Evolutionary conservation across 1,140 invertebrate genomes (phyloP), one percentile per base, ranked within the genome.

Genomic region (Argopecten irradians): DNA sequence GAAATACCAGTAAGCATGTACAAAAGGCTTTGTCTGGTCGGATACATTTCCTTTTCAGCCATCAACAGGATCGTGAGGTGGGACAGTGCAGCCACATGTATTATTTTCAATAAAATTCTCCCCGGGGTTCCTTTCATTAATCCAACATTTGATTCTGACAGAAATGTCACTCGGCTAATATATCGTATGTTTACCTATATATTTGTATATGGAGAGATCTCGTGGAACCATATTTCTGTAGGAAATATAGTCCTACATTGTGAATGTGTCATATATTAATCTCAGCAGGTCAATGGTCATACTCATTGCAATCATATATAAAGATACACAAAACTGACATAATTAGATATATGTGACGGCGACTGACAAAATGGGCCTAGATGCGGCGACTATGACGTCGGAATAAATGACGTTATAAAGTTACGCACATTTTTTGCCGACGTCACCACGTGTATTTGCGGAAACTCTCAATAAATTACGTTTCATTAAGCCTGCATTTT

Each of bases 51-150:
- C n/a, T 71, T 28, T 71, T 71, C 55, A 71, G 55, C n/a, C 55
- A 71, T 16, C 55, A 71, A 7, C n/a, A 11, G n/a, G 55, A 71
- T 16, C 55, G 55, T 71, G 55, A 71, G 55, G 55, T 71, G 16
- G 55, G n/a, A 71, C 55, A 11, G 55, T 71, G 55, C 55, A 71
- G 55, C 55, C 55, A 71, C 55, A 71, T 71, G 55, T 71, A 71
- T n/a, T 28, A 71, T n/a, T 71, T 71, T 71, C 55, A 71, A 71
- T 71, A 71, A 71, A 71, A 71, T 71, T 71, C 55, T 71, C 55
- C 1, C 55, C n/a, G 55, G 55, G 55, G 55, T 5, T 71, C 55
- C 22, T 11, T 5, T 28, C n/a, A 71, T 71, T 71, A 71, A 71
- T 71, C 55, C n/a, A 71, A 71, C 55, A 71, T 71, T 71, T 71